Conservation (phyloP, 2,888 invertebrate genomes). For the Arrhopalites spinosus region DNA sequence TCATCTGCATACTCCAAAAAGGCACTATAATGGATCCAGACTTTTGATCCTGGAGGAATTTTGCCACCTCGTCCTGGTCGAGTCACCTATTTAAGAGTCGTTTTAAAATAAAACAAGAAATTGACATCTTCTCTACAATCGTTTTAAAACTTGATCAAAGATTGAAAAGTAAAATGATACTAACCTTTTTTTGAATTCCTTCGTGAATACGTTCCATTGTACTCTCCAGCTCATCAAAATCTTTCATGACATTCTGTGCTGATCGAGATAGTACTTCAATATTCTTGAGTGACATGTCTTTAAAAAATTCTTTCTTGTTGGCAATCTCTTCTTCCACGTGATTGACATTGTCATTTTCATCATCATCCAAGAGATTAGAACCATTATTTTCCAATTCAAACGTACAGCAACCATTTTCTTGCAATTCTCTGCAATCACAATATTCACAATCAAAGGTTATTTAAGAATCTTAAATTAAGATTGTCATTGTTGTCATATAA, state of each 20-base stretch:
- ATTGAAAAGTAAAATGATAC: neutral
- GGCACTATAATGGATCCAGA: conserved; percentile 71
- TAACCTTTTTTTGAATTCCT: conserved; percentile 23
- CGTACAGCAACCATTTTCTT: conserved; percentile 4
- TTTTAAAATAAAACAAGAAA: neutral
- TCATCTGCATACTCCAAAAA: conserved; percentile 72
- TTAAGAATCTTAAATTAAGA: neutral
- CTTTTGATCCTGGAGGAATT: conserved; percentile 65
- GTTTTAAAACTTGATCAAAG: too few species aligned
- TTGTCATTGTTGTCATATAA: neutral
- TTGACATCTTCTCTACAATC: too few species aligned
- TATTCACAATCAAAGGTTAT: neutral
- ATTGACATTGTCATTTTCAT: neutral
- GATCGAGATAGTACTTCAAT: conserved; percentile 3
- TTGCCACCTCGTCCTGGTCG: conserved; percentile 68
- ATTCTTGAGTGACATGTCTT: conserved; percentile 28
- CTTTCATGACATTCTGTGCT: conserved; percentile 3
- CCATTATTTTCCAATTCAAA: conserved; percentile 18
- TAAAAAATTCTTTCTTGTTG: conserved; percentile 25
- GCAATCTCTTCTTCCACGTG: neutral
- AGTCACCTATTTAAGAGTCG: conserved; percentile 60
- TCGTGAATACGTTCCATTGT: conserved; percentile 4
- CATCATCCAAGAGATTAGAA: neutral
- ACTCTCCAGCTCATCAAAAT: conserved; percentile 30
- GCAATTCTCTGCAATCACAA: neutral